phyloP scores from a whole-genome alignment of 2,797 vertebrate species.

The Varecia variegata region DNA sequence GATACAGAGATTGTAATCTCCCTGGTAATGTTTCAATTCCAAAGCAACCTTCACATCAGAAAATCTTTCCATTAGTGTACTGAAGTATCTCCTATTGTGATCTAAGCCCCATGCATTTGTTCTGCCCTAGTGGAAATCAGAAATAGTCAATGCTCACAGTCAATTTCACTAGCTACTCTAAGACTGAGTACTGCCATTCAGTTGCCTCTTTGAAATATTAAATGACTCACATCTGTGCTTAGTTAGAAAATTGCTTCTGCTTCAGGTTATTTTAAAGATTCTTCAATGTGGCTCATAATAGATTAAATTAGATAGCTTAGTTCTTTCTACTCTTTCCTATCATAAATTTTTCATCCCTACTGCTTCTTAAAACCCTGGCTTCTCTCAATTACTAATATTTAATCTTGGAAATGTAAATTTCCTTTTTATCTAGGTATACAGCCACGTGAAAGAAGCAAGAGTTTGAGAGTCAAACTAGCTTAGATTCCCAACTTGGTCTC shows the following conservation, averaged over 20 bases:
- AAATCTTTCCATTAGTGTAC: neutral
- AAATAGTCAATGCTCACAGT: neutral
- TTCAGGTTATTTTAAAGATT: constrained; percentile 20
- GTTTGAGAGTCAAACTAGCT: neutral
- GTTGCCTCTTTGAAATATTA: neutral
- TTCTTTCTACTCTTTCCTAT: neutral
- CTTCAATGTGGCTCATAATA: neutral
- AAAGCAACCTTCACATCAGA: neutral
- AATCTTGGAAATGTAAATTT: neutral
- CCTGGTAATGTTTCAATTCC: neutral
- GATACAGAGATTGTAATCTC: neutral
- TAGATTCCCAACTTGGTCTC: neutral
- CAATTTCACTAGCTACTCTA: neutral
- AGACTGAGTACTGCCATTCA: neutral
- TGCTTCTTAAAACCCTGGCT: neutral
- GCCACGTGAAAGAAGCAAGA: neutral
- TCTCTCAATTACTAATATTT: neutral
- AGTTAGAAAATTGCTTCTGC: neutral
- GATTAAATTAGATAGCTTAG: neutral
- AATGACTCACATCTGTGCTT: neutral
- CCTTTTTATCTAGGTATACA: neutral
- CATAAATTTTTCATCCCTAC: neutral
- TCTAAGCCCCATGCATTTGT: neutral
- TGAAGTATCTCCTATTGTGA: neutral
- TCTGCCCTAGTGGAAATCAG: neutral